Base-by-base conservation (phyloP, 2,888 invertebrate genomes). In the Myopa testacea region DNA sequence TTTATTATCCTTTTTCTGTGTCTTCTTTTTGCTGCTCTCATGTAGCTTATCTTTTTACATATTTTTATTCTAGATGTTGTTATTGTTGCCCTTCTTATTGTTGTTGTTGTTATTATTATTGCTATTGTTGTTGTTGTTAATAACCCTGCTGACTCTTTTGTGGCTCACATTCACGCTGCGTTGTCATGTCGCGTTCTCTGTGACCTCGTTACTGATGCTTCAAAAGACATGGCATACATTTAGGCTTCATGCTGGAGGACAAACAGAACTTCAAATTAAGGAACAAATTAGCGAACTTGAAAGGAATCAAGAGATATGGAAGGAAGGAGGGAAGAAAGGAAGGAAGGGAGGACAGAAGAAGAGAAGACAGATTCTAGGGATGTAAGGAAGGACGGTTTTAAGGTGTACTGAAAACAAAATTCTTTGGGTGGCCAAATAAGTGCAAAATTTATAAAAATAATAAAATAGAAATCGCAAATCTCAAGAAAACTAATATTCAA, bases 61-160 rank as follows among this genome's bases (percentile, higher is more conserved):
- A n/a, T n/a, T n/a, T n/a, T n/a, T n/a, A n/a, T n/a, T n/a, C n/a
- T n/a, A n/a, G n/a, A n/a, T n/a, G n/a, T n/a, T n/a, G n/a, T 50
- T 50, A 12, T 63, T 63, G 52, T 34, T 69, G 65, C 10, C 76
- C 38, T 75, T 68, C 68, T 70, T 78, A 37, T 78, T 50, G 62
- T 72, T 55, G 38, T 75, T 71, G 37, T 55, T 74, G 50, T 58
- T 68, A 19, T 10, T 26, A 71, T 62, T 67, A 60, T 62, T 75
- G 50, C 16, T 12, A 10, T 65, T 65, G 34, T 26, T 74, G 34
- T 65, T n/a, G 37, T 50, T 74, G 69, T 16, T 37, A 60, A 62
- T 75, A 14, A 26, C 73, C 58, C 74, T 73, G 50, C 55, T 55
- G 70, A 12, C 12, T 77, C 62, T 73, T 71, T 63, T 34, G 19